phyloP scores from a whole-genome alignment of 2,113 vertebrate species.

The human (Homo sapiens) region GRCh38 chr4:135760501-135761000 shows the following conservation, averaged over 20 bases:
- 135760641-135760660: neutral
- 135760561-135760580: too few relatives aligned
- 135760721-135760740: constrained; percentile 1
- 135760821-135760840: neutral
- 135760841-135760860: neutral
- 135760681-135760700: neutral
- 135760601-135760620: neutral
- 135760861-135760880: neutral
- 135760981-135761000: neutral
- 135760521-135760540: too few relatives aligned
- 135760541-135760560: too few relatives aligned
- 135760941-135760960: neutral
- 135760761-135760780: neutral
- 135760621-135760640: neutral
- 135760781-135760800: neutral
- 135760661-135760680: neutral
- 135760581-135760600: neutral
- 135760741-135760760: neutral
- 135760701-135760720: constrained; percentile 15
- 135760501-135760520: too few relatives aligned
- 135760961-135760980: neutral
- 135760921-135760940: neutral
- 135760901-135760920: neutral
- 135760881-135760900: neutral
- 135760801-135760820: neutral